Conservation (phyloP, 1,140 invertebrate species). For the Mesaphorura yosii region DNA sequence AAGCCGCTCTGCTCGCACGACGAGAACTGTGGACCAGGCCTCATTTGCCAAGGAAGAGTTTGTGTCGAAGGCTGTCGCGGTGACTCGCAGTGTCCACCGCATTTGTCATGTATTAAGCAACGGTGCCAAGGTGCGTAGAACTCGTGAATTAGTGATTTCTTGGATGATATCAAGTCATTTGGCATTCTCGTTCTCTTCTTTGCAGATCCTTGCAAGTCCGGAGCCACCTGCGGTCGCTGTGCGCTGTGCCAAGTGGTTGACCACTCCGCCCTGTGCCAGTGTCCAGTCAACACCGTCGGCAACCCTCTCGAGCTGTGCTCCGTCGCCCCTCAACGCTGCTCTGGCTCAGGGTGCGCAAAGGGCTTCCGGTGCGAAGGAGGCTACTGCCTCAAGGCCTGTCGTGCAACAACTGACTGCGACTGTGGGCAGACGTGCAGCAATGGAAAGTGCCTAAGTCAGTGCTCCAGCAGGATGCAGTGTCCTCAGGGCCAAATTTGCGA, state of each 20-base stretch:
- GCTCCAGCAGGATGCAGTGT: slow-evolving; percentile 54
- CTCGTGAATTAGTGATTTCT: neutral
- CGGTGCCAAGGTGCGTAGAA: slow-evolving; percentile 55
- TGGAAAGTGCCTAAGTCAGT: slow-evolving; percentile 40
- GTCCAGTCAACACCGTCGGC: slow-evolving; percentile 63
- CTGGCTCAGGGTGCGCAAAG: slow-evolving; percentile 53
- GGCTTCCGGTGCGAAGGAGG: slow-evolving; percentile 48
- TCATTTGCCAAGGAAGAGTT: slow-evolving; percentile 74
- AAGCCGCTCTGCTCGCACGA: slow-evolving; percentile 74
- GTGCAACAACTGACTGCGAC: slow-evolving; percentile 31
- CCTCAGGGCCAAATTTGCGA: slow-evolving; percentile 54
- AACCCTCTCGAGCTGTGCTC: slow-evolving; percentile 64
- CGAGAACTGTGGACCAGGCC: slow-evolving; percentile 58
- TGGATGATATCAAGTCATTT: neutral
- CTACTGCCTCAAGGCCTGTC: slow-evolving; percentile 50
- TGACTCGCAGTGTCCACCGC: slow-evolving; percentile 59
- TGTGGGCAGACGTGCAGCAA: slow-evolving; percentile 34
- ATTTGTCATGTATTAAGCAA: slow-evolving; percentile 67
- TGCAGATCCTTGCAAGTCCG: slow-evolving; percentile 61
- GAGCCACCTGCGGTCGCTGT: slow-evolving; percentile 61
- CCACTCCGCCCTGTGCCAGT: slow-evolving; percentile 70
- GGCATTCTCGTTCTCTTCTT: neutral
- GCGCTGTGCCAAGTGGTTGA: slow-evolving; percentile 68
- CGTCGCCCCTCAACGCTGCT: slow-evolving; percentile 51
- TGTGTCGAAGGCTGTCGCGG: slow-evolving; percentile 72